Evolutionary conservation across 2,113 vertebrate species (phyloP).

Genomic region (Anarhynchus alexandrinus): DNA sequence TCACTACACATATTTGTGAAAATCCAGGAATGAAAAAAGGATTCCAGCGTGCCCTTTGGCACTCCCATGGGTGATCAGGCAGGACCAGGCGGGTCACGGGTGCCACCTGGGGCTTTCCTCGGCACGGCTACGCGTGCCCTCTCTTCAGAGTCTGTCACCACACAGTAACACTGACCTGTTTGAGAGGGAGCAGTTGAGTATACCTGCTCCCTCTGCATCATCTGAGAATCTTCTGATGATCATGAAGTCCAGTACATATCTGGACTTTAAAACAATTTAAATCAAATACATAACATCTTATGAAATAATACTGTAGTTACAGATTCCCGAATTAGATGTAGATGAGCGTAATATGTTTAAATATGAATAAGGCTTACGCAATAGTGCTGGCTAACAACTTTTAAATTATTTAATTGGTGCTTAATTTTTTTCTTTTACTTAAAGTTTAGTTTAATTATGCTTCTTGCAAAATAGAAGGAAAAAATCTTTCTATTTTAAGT

Average conservation of each 20-base stretch:
- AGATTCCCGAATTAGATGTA: neutral
- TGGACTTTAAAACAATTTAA: neutral
- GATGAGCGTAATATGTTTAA: neutral
- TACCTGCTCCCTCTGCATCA: neutral
- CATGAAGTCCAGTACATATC: neutral
- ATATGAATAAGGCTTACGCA: conserved; percentile 14
- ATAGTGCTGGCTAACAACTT: neutral
- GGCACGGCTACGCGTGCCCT: fast-evolving
- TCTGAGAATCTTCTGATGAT: neutral
- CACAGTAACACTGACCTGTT: fast-evolving
- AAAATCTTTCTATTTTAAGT: conserved; percentile 48
- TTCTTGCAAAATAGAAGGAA: conserved; percentile 47
- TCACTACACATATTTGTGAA: neutral
- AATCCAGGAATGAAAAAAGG: neutral
- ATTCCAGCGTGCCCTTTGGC: neutral
- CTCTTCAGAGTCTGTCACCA: neutral
- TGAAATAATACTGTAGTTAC: neutral
- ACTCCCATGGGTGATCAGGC: neutral
- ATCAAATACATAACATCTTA: neutral
- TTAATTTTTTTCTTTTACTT: conserved; percentile 9
- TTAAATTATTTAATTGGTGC: conserved; percentile 33
- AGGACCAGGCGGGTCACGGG: neutral
- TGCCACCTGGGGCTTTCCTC: neutral
- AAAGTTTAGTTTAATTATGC: conserved; percentile 25
- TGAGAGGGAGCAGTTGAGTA: neutral